Conservation (phyloP, 2,797 vertebrate species). For the Helostoma temminkii region DNA sequence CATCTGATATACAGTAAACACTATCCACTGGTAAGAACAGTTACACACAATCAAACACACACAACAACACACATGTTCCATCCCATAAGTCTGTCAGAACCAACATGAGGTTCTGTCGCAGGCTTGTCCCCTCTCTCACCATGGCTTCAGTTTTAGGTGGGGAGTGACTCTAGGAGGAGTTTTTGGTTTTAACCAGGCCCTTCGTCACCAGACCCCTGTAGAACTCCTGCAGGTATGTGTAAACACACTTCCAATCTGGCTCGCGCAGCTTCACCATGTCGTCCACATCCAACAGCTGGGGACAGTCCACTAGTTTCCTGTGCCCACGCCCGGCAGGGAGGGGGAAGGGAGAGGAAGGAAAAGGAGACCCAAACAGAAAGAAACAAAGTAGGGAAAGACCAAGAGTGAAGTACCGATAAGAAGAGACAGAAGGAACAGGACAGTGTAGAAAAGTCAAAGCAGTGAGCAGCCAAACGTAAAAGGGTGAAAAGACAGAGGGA, state of each 20-base stretch:
- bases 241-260: constrained; percentile 99
- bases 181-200: constrained; percentile 99
- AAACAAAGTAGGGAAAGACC: constrained; percentile 21
- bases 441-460: constrained; percentile 63
- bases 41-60: constrained; percentile 16
- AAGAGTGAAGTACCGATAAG: constrained; percentile 26
- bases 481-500: constrained; percentile 73
- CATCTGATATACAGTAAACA: constrained; percentile 12
- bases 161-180: constrained; percentile 90
- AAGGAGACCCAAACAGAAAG: constrained; percentile 42
- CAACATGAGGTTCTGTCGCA: constrained; percentile 67
- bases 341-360: constrained; percentile 54
- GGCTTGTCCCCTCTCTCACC: constrained; percentile 88
- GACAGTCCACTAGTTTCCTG: constrained; percentile 98
- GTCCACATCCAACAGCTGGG: constrained; percentile 98
- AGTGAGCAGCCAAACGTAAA: constrained; percentile 84
- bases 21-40: constrained; percentile 25
- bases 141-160: constrained; percentile 83
- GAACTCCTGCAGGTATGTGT: constrained; percentile 99
- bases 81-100: constrained; percentile 43
- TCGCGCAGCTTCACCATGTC: constrained; percentile 99
- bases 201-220: constrained; percentile 99
- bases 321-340: constrained; percentile 72
- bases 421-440: constrained; percentile 61
- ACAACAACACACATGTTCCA: constrained; percentile 5